A percentile compares a stretch with the other conserved stretches of the same genome.
These are phyloP conservation scores for Drosophila baimaii DNA, from an alignment of 1,140 invertebrate genomes.

Conservation along the genomic window DNA sequence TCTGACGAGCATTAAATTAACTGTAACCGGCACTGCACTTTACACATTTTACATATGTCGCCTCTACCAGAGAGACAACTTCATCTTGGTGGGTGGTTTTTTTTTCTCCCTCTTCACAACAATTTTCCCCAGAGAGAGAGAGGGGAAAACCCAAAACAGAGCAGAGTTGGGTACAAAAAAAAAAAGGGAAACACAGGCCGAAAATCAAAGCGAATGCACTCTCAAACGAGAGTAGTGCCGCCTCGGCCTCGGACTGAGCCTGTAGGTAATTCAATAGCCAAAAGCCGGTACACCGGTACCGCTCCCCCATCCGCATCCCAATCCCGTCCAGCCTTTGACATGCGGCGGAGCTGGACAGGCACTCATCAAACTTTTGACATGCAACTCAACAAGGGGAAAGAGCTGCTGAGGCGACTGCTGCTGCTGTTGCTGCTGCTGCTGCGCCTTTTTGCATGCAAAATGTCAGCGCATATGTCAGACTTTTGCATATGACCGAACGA, in stretches of 20 bases:
- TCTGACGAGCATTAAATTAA: slow-evolving; percentile 82
- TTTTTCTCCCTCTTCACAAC: slow-evolving; percentile 17
- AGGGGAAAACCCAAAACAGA: slow-evolving; percentile 19
- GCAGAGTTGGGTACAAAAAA: slow-evolving; percentile 26
- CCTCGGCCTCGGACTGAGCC: slow-evolving; percentile 50
- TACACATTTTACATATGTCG: slow-evolving; percentile 83
- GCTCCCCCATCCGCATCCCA: not conserved
- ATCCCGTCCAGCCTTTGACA: slow-evolving; percentile 66
- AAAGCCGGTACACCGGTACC: slow-evolving; percentile 53
- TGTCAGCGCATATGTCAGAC: slow-evolving; percentile 81
- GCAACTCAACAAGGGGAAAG: slow-evolving; percentile 52
- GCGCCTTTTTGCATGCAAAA: slow-evolving; percentile 83
- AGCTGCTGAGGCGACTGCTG: slow-evolving; percentile 4
- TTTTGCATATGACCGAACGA: slow-evolving; percentile 73
- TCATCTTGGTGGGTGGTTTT: slow-evolving; percentile 59
- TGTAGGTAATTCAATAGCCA: slow-evolving; percentile 80
- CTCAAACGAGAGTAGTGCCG: slow-evolving; percentile 70
- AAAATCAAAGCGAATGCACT: slow-evolving; percentile 81
- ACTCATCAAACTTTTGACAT: slow-evolving; percentile 81
- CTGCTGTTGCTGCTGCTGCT: slow-evolving; percentile 53
- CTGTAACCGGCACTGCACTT: slow-evolving; percentile 81
- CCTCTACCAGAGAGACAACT: slow-evolving; percentile 46
- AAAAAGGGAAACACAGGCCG: slow-evolving; percentile 9
- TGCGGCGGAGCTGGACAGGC: slow-evolving; percentile 68
- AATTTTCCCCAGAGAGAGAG: slow-evolving; percentile 63